Evolutionary conservation across 2,113 vertebrate species (phyloP).

Genomic region (Pelecanus crispus): DNA sequence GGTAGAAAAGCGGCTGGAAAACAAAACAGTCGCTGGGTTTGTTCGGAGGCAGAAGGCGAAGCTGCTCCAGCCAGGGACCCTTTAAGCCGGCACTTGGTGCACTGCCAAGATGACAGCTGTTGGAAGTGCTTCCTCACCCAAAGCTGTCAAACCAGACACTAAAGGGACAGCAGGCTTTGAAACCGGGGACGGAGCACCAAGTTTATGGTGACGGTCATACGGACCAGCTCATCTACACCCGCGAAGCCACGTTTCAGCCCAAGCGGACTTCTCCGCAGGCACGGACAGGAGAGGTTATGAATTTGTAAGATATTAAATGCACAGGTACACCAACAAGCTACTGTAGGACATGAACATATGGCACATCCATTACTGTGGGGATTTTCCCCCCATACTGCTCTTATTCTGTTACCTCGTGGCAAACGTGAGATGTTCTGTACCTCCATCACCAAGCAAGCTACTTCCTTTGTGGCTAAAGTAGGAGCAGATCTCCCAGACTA

Average conservation of each 20-base stretch:
- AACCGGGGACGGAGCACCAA: slow-evolving; percentile 63
- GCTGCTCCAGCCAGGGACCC: slow-evolving; percentile 79
- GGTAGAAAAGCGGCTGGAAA: slow-evolving; percentile 69
- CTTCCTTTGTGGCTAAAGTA: background rate
- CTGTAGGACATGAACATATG: background rate
- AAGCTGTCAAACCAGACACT: slow-evolving; percentile 88
- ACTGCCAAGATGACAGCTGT: slow-evolving; percentile 98
- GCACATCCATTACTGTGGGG: background rate
- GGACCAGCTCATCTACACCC: background rate
- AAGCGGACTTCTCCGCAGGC: background rate
- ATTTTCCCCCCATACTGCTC: background rate
- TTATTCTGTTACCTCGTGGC: background rate
- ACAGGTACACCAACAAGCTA: background rate
- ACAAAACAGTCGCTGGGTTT: slow-evolving; percentile 75
- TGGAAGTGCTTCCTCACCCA: slow-evolving; percentile 87
- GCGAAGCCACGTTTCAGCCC: background rate
- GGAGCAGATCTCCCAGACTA: background rate
- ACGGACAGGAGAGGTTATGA: too few relatives aligned
- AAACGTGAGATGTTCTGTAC: background rate
- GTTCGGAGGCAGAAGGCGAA: slow-evolving; percentile 75
- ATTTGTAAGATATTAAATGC: background rate
- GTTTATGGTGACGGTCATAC: background rate
- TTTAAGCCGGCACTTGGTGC: slow-evolving; percentile 89
- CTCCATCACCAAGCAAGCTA: background rate
- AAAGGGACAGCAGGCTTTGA: slow-evolving; percentile 73